A percentile compares a stretch with the other conserved stretches of the same genome.
phyloP scores from a whole-genome alignment of 2,797 vertebrate species.

The Clarias platycephalus region DNA sequence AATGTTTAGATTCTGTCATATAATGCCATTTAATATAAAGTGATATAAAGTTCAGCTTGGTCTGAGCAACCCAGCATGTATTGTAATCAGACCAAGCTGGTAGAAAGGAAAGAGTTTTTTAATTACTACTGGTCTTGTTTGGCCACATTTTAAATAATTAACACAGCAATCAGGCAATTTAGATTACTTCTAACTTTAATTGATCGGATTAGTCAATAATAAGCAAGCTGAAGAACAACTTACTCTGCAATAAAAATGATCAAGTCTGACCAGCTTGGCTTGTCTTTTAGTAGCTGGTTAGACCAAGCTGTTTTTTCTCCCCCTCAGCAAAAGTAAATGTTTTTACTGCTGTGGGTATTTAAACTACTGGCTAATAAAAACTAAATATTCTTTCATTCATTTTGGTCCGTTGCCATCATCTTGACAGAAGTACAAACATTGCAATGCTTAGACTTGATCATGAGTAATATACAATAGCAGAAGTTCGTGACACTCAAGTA shows the following conservation, averaged over 20 bases:
- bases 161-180: too few relatives aligned
- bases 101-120: not conserved
- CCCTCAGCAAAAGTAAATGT: not conserved
- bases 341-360: not conserved
- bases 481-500: not conserved
- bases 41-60: not conserved
- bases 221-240: not conserved
- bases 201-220: not conserved
- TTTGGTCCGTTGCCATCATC: not conserved
- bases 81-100: not conserved
- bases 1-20: not conserved
- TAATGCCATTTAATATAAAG: not conserved
- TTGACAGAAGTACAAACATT: not conserved
- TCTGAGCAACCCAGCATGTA: not conserved
- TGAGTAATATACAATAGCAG: not conserved
- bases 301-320: not conserved
- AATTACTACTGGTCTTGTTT: not conserved
- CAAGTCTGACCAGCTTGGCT: not conserved
- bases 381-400: not conserved
- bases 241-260: not conserved
- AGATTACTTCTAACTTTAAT: not conserved
- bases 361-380: not conserved
- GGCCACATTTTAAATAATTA: not conserved
- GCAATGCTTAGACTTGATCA: not conserved
- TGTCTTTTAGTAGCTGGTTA: not conserved